Evolutionary conservation across 2,113 vertebrate species (phyloP), one percentile per base, ranked within the genome.

Genomic region (Hemiscyllium ocellatum): DNA sequence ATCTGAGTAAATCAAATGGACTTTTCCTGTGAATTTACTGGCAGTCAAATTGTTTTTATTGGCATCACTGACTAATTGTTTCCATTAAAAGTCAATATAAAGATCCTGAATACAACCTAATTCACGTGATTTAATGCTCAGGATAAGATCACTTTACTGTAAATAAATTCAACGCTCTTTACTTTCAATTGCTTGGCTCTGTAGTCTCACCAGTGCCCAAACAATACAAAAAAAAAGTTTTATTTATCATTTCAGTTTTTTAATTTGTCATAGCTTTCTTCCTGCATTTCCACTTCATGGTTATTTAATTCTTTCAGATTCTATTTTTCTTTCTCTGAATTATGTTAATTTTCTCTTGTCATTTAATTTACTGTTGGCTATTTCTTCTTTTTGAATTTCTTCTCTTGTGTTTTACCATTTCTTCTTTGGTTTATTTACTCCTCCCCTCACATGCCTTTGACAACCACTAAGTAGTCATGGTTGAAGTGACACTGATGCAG

Each of bases 71-170:
- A 29, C 94, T 95, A 95, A 95, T 76, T 95, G 69, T 72, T 95
- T 70, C 94, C 68, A 70, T 76, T 72, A 95, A 95, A 95, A 70
- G 94, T 95, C 66, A 95, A 70, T 22, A 95, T 95, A 95, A 95
- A 72, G 94, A 76, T 95, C 42, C 94, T 95, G 94, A 76, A 33
- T 70, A 47, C 68, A 95, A 95, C n/a, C 69, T 52, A 76, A 95
- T 76, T 76, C 69, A 76, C 13, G 69, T 47, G 69, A 95, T 47
- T 50, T 70, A 94, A 94, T 94, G 91, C 66, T 22, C n/a, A 76
- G 94, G 68, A 29, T 93, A 52, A 70, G 93, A 72, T 95, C 47
- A 52, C 24, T 17, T 66, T 93, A 66, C 66, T 6, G 17, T 93
- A 37, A 93, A 37, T 66, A 93, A 66, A 66, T 66, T 93, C 56